Conservation (phyloP, 2,113 vertebrate genomes). For the Salvelinus sp. region DNA sequence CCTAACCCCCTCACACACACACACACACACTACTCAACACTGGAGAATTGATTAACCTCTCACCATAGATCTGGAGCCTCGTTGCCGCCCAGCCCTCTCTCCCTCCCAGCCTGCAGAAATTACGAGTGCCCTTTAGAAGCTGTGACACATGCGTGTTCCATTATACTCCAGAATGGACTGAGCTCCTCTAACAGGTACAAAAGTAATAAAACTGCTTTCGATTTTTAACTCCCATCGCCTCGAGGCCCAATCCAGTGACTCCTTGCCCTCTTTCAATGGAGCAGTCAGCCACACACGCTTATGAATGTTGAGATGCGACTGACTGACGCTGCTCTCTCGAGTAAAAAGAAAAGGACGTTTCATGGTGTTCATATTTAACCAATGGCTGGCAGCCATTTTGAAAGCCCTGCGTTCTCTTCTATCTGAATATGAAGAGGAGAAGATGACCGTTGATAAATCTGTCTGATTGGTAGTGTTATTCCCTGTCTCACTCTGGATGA, state of each 20-base stretch:
- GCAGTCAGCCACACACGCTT: background rate
- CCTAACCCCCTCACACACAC: background rate
- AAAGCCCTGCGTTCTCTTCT: no score
- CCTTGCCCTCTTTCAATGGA: background rate
- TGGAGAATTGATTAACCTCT: background rate
- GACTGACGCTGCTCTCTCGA: background rate
- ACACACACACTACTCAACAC: background rate
- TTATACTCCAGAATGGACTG: slow-evolving; percentile 14
- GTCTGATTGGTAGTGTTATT: background rate
- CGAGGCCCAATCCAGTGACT: slow-evolving; percentile 33
- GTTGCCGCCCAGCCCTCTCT: background rate
- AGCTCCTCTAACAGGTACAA: slow-evolving; percentile 15
- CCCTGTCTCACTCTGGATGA: background rate
- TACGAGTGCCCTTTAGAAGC: slow-evolving; percentile 16
- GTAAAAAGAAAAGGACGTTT: background rate
- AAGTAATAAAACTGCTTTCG: slow-evolving; percentile 21
- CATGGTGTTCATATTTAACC: background rate
- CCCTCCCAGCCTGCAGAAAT: background rate
- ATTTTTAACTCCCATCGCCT: slow-evolving; percentile 41
- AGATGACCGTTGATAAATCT: background rate
- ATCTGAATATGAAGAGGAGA: no score
- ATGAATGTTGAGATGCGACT: no score
- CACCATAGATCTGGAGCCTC: background rate
- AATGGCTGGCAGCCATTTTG: no score
- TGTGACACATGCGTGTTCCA: slow-evolving; percentile 1